Conservation (phyloP, 2,113 vertebrate species). For the Cynocephalus volans region DNA sequence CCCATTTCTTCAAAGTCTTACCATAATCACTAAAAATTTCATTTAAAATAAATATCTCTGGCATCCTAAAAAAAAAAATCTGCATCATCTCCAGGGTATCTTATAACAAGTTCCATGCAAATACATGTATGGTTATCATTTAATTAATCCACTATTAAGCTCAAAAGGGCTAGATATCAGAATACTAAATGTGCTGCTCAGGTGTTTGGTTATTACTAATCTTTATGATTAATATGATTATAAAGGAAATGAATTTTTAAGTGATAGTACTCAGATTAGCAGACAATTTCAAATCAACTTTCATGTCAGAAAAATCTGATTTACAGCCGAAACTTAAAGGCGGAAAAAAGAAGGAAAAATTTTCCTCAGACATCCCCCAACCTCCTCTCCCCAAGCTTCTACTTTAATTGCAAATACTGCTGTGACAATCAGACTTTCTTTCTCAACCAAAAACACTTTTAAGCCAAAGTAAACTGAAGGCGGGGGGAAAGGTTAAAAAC, state of each 20-base stretch:
- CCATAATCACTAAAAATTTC: not conserved
- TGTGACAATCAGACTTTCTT: constrained; percentile 70
- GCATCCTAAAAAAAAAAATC: not conserved
- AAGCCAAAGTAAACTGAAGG: constrained; percentile 59
- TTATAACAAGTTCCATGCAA: not conserved
- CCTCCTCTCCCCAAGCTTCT: constrained; percentile 65
- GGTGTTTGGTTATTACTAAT: not conserved
- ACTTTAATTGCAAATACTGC: constrained; percentile 76
- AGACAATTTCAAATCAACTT: constrained; percentile 51
- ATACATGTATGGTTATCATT: constrained; percentile 10
- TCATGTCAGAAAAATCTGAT: constrained; percentile 38
- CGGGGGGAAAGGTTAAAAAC: not conserved
- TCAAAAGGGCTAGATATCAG: not conserved
- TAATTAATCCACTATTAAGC: constrained; percentile 51
- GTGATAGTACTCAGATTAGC: not conserved
- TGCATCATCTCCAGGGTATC: not conserved
- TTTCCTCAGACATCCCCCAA: not conserved
- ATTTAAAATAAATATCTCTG: not conserved
- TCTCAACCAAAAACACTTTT: constrained; percentile 69
- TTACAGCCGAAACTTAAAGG: constrained; percentile 50
- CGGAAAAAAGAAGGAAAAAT: not conserved
- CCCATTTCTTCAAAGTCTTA: constrained; percentile 16
- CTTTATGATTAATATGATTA: constrained; percentile 32
- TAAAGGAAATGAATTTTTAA: constrained; percentile 49
- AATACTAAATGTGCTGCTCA: constrained; percentile 13